Conservation (phyloP, 2,888 invertebrate genomes). For the Heliconius erato region DNA sequence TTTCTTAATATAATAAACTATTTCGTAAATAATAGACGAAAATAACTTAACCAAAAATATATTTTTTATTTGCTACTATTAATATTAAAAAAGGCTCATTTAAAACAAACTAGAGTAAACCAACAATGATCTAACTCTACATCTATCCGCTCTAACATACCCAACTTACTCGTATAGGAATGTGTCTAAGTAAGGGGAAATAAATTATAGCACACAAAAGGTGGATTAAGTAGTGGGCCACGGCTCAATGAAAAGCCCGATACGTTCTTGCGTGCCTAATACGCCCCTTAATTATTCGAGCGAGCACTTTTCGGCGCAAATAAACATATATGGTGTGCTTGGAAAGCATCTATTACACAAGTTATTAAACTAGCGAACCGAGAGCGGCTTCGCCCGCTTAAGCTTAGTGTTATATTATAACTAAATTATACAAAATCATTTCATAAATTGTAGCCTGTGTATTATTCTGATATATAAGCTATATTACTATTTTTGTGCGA, state of each 20-base stretch:
- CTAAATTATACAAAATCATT: too few species aligned
- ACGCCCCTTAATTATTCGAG: constrained; percentile 52
- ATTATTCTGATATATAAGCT: too few species aligned
- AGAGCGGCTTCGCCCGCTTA: neutral
- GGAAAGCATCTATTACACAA: neutral
- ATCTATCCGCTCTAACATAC: constrained; percentile 24
- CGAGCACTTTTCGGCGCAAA: constrained; percentile 45
- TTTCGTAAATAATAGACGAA: too few species aligned
- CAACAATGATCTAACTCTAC: neutral
- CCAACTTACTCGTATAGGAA: constrained; percentile 22
- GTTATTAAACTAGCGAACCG: neutral
- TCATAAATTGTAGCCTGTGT: too few species aligned
- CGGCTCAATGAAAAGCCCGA: constrained; percentile 53
- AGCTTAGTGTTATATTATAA: neutral
- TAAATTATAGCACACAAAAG: constrained; percentile 44
- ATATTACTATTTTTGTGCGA: neutral
- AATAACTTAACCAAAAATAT: too few species aligned
- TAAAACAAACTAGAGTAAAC: neutral
- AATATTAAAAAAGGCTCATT: neutral
- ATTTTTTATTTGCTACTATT: neutral
- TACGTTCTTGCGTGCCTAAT: constrained; percentile 58
- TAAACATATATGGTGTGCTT: constrained; percentile 26
- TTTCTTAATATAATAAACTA: too few species aligned
- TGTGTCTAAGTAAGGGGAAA: constrained; percentile 42
- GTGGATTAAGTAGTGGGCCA: constrained; percentile 37